Evolutionary conservation across 2,888 invertebrate species (phyloP), one percentile per base, ranked within the genome.

Genomic region (Sipunculus nudus): DNA sequence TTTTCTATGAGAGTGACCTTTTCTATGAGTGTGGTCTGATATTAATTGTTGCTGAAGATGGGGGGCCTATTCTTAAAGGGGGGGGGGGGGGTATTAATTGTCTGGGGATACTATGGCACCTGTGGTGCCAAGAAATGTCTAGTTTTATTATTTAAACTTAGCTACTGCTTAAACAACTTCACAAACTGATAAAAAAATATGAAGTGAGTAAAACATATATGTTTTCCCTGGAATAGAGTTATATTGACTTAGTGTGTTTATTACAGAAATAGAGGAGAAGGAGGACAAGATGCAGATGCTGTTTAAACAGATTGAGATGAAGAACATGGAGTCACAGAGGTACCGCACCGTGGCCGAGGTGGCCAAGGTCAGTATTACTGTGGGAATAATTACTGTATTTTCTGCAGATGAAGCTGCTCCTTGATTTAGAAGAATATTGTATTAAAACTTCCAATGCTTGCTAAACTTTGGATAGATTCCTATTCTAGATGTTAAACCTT

Each of bases 271-370:
- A 26, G 75, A 78, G 48, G 79, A 79, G 39, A 80, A 76, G 55
- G 80, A 81, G 26, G 79, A 79, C 10, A 79, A 79, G 55, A 69
- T 78, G 13, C 78, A 77, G 49, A 68, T 71, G 47, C 52, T 81
- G 46, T 70, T 72, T 21, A 78, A 76, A 56, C 79, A 81, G 59
- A 63, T 80, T 16, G 82, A 81, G 28, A 45, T 69, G 4, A 80
- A 80, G 65, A 77, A 73, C 39, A 67, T 75, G 62, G 82, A 82
- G 45, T 66, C 67, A 4, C 72, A 78, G 54, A 68, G 77, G 41
- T 80, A 70, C 54, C 74, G 74, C 61, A 76, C 78, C 4, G 80
- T 79, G 4, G 81, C 79, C 16, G 79, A 80, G 53, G 74, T 78
- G 13, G 78, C 77, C 41, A 79, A 81, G 78, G 80, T 80, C 68